phyloP scores from a whole-genome alignment of 2,113 vertebrate genomes.

The Phylloscopus trochilus region DNA sequence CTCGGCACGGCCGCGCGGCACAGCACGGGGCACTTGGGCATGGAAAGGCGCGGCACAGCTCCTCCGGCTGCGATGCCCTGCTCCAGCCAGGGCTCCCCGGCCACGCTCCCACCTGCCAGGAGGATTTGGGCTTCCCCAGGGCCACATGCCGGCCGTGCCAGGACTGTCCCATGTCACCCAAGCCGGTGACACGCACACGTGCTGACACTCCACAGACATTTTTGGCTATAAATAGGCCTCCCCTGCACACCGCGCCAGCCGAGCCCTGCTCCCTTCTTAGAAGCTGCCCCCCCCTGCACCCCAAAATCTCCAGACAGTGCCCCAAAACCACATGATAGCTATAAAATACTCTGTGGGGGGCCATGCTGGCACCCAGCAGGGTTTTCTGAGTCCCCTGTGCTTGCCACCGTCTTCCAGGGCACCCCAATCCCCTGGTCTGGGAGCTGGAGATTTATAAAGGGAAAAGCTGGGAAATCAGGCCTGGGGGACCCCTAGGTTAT shows the following conservation, averaged over 20 bases:
- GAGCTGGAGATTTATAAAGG: background rate
- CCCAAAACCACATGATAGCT: fast-evolving
- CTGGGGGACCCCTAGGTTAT: background rate
- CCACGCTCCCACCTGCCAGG: background rate
- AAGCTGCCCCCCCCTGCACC: background rate
- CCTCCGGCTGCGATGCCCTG: background rate
- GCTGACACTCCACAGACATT: conserved; percentile 41
- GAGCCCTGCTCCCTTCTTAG: background rate
- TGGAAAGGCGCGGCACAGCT: background rate
- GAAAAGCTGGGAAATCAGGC: background rate
- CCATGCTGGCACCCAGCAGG: fast-evolving
- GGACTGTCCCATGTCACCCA: conserved; percentile 53
- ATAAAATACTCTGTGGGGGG: fast-evolving
- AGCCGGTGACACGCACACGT: conserved; percentile 19
- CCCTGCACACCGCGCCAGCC: background rate
- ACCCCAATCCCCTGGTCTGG: background rate
- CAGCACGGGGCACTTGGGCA: background rate
- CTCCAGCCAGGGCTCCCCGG: background rate
- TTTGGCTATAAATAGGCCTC: conserved; percentile 63
- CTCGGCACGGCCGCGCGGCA: background rate
- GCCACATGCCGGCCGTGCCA: background rate
- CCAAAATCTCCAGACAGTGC: background rate
- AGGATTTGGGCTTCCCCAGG: conserved; percentile 9
- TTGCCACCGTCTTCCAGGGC: background rate
- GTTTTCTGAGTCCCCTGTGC: background rate